Conservation (phyloP, 2,113 vertebrate genomes). For the Athene cunicularia region DNA sequence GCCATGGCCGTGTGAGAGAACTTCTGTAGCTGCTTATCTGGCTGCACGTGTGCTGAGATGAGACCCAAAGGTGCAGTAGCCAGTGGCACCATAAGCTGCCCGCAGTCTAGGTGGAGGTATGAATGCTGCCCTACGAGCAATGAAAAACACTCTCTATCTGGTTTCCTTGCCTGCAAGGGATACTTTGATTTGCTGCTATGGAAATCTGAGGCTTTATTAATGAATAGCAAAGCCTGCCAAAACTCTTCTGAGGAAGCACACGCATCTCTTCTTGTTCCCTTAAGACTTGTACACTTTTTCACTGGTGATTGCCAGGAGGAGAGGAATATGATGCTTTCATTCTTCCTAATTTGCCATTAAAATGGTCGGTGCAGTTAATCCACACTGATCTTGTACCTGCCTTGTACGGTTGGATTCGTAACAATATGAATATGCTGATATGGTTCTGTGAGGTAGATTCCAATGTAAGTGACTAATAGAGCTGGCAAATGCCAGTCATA, state of each 20-base stretch:
- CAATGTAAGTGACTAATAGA: not conserved
- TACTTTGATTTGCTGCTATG: not conserved
- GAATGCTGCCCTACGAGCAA: not conserved
- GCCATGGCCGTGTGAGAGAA: not conserved
- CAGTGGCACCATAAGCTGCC: not conserved
- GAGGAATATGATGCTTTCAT: not conserved
- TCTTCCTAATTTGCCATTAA: not conserved
- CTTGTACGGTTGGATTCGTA: not conserved
- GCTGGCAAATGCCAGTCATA: not conserved
- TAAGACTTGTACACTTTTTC: not conserved
- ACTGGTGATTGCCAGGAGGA: not conserved
- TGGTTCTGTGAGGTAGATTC: not conserved
- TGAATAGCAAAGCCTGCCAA: not conserved
- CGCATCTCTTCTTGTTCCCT: not conserved
- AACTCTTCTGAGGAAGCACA: not conserved
- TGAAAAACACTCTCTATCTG: not conserved
- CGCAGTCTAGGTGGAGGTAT: not conserved
- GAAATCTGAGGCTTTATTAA: constrained; percentile 20
- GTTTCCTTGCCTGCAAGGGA: not conserved
- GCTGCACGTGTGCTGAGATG: not conserved
- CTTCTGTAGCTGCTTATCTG: not conserved
- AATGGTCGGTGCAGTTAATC: not conserved
- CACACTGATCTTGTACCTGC: fast-evolving
- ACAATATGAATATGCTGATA: not conserved
- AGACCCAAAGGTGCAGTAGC: not conserved